Base-by-base conservation (phyloP, 1,140 invertebrate genomes). In the Drosophila ironensis region DNA sequence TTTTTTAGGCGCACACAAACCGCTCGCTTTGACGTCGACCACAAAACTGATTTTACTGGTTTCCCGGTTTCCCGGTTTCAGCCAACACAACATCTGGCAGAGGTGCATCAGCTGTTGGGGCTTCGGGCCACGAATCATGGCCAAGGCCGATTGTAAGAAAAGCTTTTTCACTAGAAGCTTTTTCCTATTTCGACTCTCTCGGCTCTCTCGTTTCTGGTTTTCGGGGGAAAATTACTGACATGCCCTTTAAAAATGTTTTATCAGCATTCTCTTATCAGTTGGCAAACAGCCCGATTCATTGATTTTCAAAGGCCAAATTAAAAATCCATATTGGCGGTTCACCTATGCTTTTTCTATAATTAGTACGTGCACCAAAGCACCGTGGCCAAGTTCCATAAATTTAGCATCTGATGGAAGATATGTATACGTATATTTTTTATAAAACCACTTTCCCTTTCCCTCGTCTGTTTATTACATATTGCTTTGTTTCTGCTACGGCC, bases 401-500 rank as follows among this genome's bases (percentile, higher is more conserved):
- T 42, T 56, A 17, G 56, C 47, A 46, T 37, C 33, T 37, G 33
- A 7, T 14, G 14, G 33, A 14, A 37, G 33, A 37, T 12, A 17
- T 33, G 5, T 17, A 37, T 17, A 37, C 12, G 14, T 37, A 37
- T 17, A 63, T 47, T n/a, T n/a, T n/a, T n/a, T n/a, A n/a, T n/a
- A n/a, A n/a, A n/a, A n/a, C n/a, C 68, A 72, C 73, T 76, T 76
- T 76, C 73, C 73, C 73, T 76, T 67, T 75, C 61, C 37, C 25
- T 25, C 54, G 40, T n/a, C 37, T 7, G 25, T 9, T 27, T 27
- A 8, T n/a, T 3, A 11, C 28, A 5, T 2, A 12, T 14, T 17
- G 20, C 56, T 19, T 40, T 63, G 42, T 14, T 5, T 12, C 2
- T 37, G 14, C 33, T 17, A 16, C 16, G 33, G 42, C 3, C 14